Evolutionary conservation across 2,113 vertebrate genomes (phyloP).

Genomic region (Mirounga angustirostris): DNA sequence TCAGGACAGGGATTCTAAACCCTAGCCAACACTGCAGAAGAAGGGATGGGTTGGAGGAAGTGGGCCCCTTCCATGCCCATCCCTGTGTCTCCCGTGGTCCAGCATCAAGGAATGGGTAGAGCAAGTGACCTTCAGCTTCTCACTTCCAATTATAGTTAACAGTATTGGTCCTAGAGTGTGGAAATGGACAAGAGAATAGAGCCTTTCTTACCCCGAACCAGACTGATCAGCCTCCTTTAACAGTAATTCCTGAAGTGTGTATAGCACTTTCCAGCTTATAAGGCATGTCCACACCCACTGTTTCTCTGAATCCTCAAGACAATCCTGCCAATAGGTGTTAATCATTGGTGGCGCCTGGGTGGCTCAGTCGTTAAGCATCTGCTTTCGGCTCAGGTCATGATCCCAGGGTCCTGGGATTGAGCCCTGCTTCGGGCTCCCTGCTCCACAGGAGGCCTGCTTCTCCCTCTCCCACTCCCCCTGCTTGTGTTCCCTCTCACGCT

Average conservation of each 20-base stretch:
- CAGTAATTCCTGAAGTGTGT: neutral
- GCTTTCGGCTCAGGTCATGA: too few relatives aligned
- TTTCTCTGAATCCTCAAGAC: neutral
- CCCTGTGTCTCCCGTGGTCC: neutral
- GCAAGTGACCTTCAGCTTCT: neutral
- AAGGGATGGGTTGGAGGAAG: neutral
- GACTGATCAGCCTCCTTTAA: neutral
- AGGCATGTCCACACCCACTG: neutral
- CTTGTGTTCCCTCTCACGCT: too few relatives aligned
- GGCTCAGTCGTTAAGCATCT: too few relatives aligned
- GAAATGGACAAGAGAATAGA: neutral
- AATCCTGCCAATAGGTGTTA: neutral
- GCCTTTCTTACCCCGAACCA: neutral
- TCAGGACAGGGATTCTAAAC: neutral
- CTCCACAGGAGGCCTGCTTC: too few relatives aligned
- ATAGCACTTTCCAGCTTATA: neutral
- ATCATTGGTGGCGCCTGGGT: too few relatives aligned
- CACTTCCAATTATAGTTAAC: neutral
- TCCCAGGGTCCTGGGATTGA: too few relatives aligned
- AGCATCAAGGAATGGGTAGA: neutral
- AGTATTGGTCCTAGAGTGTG: neutral
- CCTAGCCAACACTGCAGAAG: neutral
- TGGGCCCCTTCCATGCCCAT: neutral
- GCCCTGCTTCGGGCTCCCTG: too few relatives aligned
- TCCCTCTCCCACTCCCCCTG: too few relatives aligned